Conservation (phyloP, 2,113 vertebrate genomes). For the Nicator chloris region DNA sequence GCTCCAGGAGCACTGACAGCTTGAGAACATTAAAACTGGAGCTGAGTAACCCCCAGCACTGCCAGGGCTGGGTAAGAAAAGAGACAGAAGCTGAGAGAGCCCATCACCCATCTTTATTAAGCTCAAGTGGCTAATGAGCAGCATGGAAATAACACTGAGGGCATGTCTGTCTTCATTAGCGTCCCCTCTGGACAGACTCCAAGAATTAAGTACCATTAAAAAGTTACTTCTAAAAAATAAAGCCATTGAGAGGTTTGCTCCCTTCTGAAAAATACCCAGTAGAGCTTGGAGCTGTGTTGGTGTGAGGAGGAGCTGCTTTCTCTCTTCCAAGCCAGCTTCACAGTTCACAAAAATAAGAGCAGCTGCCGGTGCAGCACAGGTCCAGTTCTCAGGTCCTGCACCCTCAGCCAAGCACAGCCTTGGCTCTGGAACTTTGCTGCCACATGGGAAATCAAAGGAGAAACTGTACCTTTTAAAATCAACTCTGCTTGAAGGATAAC, state of each 20-base stretch:
- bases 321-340: not conserved
- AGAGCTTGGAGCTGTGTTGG: not conserved
- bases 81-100: not conserved
- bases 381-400: not conserved
- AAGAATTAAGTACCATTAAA: constrained; percentile 4
- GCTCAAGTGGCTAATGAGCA: not conserved
- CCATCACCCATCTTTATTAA: constrained; percentile 57
- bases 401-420: not conserved
- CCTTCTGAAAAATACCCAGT: constrained; percentile 53
- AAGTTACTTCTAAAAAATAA: constrained; percentile 57
- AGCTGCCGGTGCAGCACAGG: not conserved
- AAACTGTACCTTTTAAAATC: fast-evolving
- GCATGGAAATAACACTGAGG: not conserved
- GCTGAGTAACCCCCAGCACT: no score
- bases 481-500: not conserved
- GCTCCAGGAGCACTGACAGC: not conserved
- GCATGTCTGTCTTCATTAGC: not conserved
- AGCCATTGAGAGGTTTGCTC: constrained; percentile 52
- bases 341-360: not conserved
- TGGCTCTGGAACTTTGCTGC: not conserved
- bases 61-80: not conserved
- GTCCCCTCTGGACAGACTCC: not conserved
- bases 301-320: not conserved
- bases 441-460: not conserved
- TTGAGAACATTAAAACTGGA: fast-evolving